Base-by-base conservation (phyloP, 2,797 vertebrate genomes). In the Lepidocolaptes lacrymiger region DNA sequence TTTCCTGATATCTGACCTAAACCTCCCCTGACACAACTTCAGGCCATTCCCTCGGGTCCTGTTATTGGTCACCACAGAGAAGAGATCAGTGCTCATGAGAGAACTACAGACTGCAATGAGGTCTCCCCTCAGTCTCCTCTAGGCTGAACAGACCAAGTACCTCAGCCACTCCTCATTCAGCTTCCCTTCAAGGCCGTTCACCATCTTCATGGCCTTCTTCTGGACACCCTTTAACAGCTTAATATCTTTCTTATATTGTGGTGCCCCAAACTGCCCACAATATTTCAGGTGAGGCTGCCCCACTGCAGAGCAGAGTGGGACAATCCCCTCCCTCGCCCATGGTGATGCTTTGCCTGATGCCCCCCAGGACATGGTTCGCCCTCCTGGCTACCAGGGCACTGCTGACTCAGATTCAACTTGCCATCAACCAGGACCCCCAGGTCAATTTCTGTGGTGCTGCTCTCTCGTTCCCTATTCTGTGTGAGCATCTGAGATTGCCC, bases 281-380 rank as follows among this genome's bases (percentile, higher is more conserved):
- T 2, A 44, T 20, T 56, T 0, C 2, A 30, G 56, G 4, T 76
- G 32, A 51, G 56, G 28, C 36, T 0, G 0, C 28, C 6, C 14
- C 43, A 51, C 28, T 0, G 1, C 64, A 58, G 51, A 71, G 17
- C 64, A 56, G 43, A 51, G 12, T 0, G 0, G 51, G 30, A 77
- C 51, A 77, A 46, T 84, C n/a, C 24, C 14, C 18, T 58, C 20
- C 37, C 24, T 71, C 26, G 0, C 18, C 58, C 0, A 0, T 62
- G 32, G 12, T 0, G 0, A 22, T 58, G 56, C 28, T 44, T 20
- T 63, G 20, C 37, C n/a, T 44, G 28, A 1, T 59, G 44, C 5
- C 0, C 1, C 12, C 28, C 37, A 66, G 15, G 18, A 52, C 28
- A 64, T 0, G 1, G 8, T 0, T 34, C 24, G 4, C n/a, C 28